Percentiles rank a stretch among this genome's conserved stretches.
phyloP scores from a whole-genome alignment of 2,888 invertebrate genomes.

The Callosobruchus maculatus region DNA sequence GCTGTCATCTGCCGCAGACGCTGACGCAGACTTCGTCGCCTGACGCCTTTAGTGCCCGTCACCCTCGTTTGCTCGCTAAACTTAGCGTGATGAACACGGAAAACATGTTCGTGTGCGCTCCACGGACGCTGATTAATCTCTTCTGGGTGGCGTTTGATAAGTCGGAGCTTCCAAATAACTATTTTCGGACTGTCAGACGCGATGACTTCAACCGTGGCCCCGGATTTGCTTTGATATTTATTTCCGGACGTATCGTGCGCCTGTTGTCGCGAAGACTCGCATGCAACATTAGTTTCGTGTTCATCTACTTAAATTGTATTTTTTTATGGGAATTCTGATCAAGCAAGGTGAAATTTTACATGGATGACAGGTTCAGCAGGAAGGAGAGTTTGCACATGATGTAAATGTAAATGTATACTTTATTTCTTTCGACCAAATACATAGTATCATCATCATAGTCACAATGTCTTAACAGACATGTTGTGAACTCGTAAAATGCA shows the following conservation, averaged over 20 bases:
- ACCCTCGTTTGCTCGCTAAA: slow-evolving; percentile 38
- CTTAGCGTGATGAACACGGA: slow-evolving; percentile 31
- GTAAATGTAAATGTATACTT: too few species aligned
- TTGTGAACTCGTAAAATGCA: too few species aligned
- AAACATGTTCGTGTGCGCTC: neutral
- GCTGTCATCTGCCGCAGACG: slow-evolving; percentile 26
- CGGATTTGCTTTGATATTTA: neutral
- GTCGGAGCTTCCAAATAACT: neutral
- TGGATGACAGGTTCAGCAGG: too few species aligned
- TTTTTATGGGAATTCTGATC: too few species aligned
- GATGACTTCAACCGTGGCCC: neutral
- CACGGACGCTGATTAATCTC: neutral
- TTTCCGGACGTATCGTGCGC: neutral
- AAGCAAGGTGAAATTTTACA: too few species aligned
- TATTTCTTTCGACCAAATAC: too few species aligned
- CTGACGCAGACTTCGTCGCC: slow-evolving; percentile 13
- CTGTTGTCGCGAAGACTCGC: neutral
- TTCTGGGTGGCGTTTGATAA: neutral
- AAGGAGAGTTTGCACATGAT: too few species aligned
- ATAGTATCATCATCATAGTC: too few species aligned
- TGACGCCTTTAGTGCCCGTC: slow-evolving; percentile 10
- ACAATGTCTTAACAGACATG: too few species aligned
- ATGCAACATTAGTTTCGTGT: neutral
- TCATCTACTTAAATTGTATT: too few species aligned
- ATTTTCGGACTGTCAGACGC: neutral